Evolutionary conservation across 2,113 vertebrate genomes (phyloP).

Genomic region (Merops nubicus): DNA sequence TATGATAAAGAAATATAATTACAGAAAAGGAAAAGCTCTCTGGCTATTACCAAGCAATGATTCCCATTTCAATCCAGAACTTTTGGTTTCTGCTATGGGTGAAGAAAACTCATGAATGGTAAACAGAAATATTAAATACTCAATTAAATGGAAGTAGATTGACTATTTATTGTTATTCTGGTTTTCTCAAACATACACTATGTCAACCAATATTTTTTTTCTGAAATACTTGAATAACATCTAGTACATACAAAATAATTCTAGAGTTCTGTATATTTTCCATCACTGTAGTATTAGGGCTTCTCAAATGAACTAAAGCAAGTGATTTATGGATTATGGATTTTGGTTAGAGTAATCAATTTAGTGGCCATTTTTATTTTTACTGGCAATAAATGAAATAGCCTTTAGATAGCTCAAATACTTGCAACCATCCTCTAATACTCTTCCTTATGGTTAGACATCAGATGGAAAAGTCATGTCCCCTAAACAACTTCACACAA

Average conservation of each 20-base stretch:
- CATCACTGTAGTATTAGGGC: not conserved
- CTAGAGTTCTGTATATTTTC: not conserved
- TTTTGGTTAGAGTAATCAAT: not conserved
- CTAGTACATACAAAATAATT: not conserved
- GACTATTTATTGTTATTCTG: not conserved
- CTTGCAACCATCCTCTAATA: not conserved
- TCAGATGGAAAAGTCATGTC: not conserved
- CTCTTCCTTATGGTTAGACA: not conserved
- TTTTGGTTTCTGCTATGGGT: not conserved
- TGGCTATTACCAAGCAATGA: not conserved
- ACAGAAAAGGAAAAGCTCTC: not conserved
- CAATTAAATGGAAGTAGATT: not conserved
- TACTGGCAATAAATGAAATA: not conserved
- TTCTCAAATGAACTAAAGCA: not conserved
- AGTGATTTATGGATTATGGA: not conserved
- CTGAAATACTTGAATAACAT: not conserved
- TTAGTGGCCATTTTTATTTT: not conserved
- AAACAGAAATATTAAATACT: not conserved
- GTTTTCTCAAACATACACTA: not conserved
- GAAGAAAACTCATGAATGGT: not conserved
- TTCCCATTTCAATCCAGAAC: not conserved
- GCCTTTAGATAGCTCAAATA: not conserved
- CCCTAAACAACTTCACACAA: not conserved
- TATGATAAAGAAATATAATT: not conserved
- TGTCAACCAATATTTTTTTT: not conserved